Conservation (phyloP, 2,797 vertebrate species). For the Myripristis jacobus region DNA sequence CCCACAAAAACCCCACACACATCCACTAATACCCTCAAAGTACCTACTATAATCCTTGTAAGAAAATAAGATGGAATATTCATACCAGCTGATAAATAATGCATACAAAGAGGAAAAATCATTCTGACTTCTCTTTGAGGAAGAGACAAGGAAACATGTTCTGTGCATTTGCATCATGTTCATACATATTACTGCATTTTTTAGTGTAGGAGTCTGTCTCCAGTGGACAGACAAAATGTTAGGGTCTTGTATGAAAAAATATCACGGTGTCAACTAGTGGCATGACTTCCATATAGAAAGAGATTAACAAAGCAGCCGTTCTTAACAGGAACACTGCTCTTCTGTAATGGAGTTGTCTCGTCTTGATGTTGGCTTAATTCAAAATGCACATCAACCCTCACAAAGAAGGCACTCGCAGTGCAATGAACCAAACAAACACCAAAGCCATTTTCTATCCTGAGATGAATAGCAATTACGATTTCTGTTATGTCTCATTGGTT, state of each 20-base stretch:
- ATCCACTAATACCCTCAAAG: neutral
- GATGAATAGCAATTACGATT: constrained; percentile 76
- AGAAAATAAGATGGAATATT: neutral
- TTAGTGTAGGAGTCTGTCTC: no score
- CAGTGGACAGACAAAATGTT: neutral
- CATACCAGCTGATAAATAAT: neutral
- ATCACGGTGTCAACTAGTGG: constrained; percentile 26
- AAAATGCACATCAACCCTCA: constrained; percentile 62
- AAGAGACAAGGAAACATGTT: no score
- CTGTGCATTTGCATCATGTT: no score
- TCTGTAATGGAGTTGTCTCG: constrained; percentile 50
- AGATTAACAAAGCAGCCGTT: constrained; percentile 56
- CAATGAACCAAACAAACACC: constrained; percentile 75
- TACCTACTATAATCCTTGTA: neutral
- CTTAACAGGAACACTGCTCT: constrained; percentile 31
- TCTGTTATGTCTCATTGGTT: constrained; percentile 75
- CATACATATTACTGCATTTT: no score
- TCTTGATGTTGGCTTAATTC: constrained; percentile 68
- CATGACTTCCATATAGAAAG: constrained; percentile 38
- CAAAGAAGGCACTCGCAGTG: constrained; percentile 41
- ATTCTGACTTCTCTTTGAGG: neutral
- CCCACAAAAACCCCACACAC: neutral
- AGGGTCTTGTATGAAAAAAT: neutral
- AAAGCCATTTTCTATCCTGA: constrained; percentile 70
- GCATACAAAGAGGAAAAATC: neutral